Evolutionary conservation across 2,113 vertebrate species (phyloP).

Genomic region (Tragelaphus buxtoni): DNA sequence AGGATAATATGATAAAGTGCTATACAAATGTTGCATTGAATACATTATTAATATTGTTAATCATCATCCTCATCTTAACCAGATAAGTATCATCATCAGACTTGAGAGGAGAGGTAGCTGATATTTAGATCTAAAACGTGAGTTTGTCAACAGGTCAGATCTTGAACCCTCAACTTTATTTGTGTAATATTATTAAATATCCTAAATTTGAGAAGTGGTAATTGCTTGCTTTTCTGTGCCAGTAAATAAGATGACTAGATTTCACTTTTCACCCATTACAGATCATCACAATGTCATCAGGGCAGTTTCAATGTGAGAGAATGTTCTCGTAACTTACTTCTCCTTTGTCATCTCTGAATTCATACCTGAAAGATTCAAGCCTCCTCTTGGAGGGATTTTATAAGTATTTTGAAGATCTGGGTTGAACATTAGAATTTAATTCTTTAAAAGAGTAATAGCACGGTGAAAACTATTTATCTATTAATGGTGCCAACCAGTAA

Average conservation of each 20-base stretch:
- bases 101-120: background rate
- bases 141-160: background rate
- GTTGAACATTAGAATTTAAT: background rate
- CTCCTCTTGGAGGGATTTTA: background rate
- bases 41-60: background rate
- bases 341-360: background rate
- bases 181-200: background rate
- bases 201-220: background rate
- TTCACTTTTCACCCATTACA: background rate
- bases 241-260: background rate
- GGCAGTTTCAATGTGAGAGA: background rate
- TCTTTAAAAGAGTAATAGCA: background rate
- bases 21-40: background rate
- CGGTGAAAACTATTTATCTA: background rate
- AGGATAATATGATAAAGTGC: background rate
- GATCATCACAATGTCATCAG: background rate
- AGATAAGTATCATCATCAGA: background rate
- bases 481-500: background rate
- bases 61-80: background rate
- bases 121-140: background rate
- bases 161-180: background rate
- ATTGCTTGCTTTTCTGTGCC: background rate
- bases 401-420: background rate
- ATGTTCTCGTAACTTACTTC: background rate
- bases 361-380: background rate